Conservation (phyloP, 2,797 vertebrate species). For the Epinephelus malabaricus region DNA sequence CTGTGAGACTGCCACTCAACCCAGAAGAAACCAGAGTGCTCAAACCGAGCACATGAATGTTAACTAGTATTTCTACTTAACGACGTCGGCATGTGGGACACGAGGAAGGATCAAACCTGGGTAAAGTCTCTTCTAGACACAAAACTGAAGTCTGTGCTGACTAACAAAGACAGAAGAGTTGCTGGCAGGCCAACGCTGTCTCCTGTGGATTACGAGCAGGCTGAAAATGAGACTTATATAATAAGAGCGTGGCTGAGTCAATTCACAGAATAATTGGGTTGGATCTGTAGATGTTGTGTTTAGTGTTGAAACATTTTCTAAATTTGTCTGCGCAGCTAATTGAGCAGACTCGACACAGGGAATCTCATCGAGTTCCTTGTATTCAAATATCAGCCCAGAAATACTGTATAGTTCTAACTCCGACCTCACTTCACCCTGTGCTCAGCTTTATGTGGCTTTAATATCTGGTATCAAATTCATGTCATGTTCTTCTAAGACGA, state of each 20-base stretch:
- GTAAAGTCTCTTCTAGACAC: conserved; percentile 38
- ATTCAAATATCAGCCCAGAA: not conserved
- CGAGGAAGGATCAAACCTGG: conserved; percentile 38
- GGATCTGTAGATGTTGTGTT: conserved; percentile 21
- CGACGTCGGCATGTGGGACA: conserved; percentile 9
- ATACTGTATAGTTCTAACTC: no score
- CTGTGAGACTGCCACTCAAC: conserved; percentile 38
- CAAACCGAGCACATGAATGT: conserved; percentile 53
- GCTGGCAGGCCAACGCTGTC: conserved; percentile 3
- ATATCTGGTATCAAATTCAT: not conserved
- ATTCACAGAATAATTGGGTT: not conserved
- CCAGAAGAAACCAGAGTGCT: not conserved
- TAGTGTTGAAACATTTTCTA: not conserved
- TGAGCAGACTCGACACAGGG: not conserved
- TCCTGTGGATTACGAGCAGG: conserved; percentile 29
- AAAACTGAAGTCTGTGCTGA: conserved; percentile 41
- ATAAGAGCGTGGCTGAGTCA: conserved; percentile 1
- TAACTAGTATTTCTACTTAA: conserved; percentile 59
- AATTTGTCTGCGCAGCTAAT: not conserved
- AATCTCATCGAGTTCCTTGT: not conserved
- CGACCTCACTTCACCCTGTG: not conserved
- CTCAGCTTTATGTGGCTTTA: not conserved
- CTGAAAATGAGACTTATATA: conserved; percentile 26
- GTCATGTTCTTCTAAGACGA: not conserved
- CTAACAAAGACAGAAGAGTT: conserved; percentile 24